Base-by-base conservation (phyloP, 2,888 invertebrate species). In the Aphodius sticticus region DNA sequence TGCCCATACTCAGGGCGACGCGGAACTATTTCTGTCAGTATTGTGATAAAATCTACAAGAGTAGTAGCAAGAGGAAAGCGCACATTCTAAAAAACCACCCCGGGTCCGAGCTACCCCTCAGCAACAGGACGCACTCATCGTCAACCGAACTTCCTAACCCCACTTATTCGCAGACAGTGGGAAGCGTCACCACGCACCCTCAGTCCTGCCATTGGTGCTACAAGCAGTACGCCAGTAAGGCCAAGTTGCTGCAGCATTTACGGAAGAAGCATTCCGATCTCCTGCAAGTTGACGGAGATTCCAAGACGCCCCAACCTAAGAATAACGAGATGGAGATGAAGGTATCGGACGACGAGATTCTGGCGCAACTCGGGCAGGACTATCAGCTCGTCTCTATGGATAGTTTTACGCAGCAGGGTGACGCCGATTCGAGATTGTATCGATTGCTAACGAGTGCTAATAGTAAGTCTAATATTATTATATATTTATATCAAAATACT, bases 61-160 rank as follows among this genome's bases (percentile, higher is more conserved):
- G 96, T 81, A 95, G 95, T 85, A 94, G 95, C 77, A 97, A 97
- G 87, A 91, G 96, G 35, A 96, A 96, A 88, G 92, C 92, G 0
- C 97, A 97, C 87, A 95, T 96, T 82, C 88, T 94, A 82, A 94
- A 94, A 86, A 95, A 95, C 87, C 97, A 97, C 90, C 96, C 97
- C 0, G 96, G 96, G 79, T 91, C 93, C 72, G 92, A 92, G 81
- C 88, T 94, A 71, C 94, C 94, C 0, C 89, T 89, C 84, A 91
- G 91, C 84, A 90, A 91, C 78, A 84, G 89, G 79, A 86, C 86
- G 72, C 85, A 81, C 15, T 76, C 79, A 89, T 90, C 79, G 87
- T 76, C 81, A 6, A 76, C 90, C 0, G 91, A 91, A 15, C 84
- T 92, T 78, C 92, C 92, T 1, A 92, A 92, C 86, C 91, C 92